Evolutionary conservation across 2,888 invertebrate species (phyloP).

Genomic region (Hypolimnas misippus): DNA sequence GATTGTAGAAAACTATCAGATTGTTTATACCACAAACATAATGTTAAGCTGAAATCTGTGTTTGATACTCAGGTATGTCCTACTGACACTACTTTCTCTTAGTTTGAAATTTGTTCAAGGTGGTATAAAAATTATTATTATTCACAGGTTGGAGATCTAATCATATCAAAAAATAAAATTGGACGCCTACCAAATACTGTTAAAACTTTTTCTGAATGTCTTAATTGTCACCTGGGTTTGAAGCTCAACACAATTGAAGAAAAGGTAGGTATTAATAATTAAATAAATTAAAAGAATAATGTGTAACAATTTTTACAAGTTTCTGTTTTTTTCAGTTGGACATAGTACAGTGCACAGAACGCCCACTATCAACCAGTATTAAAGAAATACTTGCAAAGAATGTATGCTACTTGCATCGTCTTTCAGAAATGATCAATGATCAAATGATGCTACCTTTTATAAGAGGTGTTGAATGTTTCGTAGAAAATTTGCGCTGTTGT

Average conservation of each 20-base stretch:
- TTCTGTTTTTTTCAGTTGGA: slow-evolving; percentile 69
- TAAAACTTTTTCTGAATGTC: slow-evolving; percentile 69
- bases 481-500: slow-evolving; percentile 70
- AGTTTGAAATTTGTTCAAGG: neutral
- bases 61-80: slow-evolving; percentile 84
- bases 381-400: slow-evolving; percentile 76
- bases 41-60: slow-evolving; percentile 80
- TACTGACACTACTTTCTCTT: neutral
- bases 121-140: neutral
- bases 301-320: neutral
- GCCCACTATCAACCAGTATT: slow-evolving; percentile 67
- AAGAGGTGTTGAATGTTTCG: slow-evolving; percentile 73
- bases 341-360: slow-evolving; percentile 72
- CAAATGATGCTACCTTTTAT: slow-evolving; percentile 75
- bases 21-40: slow-evolving; percentile 83
- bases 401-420: slow-evolving; percentile 70
- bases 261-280: slow-evolving; percentile 55
- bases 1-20: slow-evolving; percentile 84
- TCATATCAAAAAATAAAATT: slow-evolving; percentile 72
- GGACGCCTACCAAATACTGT: slow-evolving; percentile 66
- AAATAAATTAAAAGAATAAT: neutral
- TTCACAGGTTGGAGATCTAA: slow-evolving; percentile 77
- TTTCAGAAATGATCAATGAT: slow-evolving; percentile 75
- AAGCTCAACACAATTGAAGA: slow-evolving; percentile 66
- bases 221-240: slow-evolving; percentile 73